These are phyloP conservation scores for Dendrolimus kikuchii DNA, from an alignment of 1,140 invertebrate genomes.

Conservation along the genomic window DNA sequence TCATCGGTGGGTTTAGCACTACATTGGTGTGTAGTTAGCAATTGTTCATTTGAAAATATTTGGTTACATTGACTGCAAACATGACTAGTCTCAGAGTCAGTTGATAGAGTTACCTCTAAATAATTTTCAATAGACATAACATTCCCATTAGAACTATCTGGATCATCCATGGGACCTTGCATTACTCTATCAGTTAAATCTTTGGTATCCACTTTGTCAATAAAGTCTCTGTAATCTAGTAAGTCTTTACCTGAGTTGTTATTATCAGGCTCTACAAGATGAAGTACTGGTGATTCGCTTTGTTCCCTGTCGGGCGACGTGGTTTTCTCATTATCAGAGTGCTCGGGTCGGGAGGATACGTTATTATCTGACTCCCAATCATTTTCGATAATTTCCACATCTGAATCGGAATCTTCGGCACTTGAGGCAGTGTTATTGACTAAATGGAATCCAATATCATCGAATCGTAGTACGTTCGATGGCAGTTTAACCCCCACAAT, in stretches of 20 bases:
- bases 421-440: constrained; percentile 58
- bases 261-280: constrained; percentile 60
- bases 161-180: constrained; percentile 49
- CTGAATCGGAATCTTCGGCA: constrained; percentile 66
- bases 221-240: constrained; percentile 53
- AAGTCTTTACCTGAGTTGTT: constrained; percentile 56
- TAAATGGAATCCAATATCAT: constrained; percentile 69
- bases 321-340: constrained; percentile 60
- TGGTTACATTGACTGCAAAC: constrained; percentile 64
- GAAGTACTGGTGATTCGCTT: constrained; percentile 56
- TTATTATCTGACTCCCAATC: constrained; percentile 67
- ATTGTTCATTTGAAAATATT: constrained; percentile 61
- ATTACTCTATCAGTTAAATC: constrained; percentile 45
- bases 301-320: constrained; percentile 49
- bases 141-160: constrained; percentile 65
- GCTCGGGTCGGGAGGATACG: constrained; percentile 55
- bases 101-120: constrained; percentile 68
- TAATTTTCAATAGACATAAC: constrained; percentile 71
- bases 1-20: constrained; percentile 58
- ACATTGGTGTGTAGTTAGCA: constrained; percentile 54
- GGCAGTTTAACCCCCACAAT: constrained; percentile 72
- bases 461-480: constrained; percentile 67
- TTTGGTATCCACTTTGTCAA: constrained; percentile 63
- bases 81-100: constrained; percentile 68
- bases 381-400: constrained; percentile 71